Conservation (phyloP, 2,888 invertebrate species). For the Celastrina argiolus region DNA sequence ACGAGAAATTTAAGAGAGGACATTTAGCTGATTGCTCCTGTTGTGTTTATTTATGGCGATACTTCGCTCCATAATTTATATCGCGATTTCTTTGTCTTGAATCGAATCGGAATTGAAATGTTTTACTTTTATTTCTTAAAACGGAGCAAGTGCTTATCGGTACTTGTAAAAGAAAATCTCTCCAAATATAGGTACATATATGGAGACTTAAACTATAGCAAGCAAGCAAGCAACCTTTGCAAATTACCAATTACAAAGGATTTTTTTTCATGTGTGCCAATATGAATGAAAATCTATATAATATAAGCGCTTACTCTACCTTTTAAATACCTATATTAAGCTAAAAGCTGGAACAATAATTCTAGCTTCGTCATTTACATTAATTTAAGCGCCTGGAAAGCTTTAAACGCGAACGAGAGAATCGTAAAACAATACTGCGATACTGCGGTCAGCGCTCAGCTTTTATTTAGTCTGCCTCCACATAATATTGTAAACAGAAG, state of each 20-base stretch:
- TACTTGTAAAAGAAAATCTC: neutral
- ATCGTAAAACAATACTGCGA: conserved; percentile 42
- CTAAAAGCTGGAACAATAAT: no score
- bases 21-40: conserved; percentile 16
- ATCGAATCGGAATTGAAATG: neutral
- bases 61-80: conserved; percentile 1
- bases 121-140: neutral
- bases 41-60: neutral
- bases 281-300: no score
- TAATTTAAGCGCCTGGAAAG: conserved; percentile 37
- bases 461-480: conserved; percentile 51
- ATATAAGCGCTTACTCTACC: no score
- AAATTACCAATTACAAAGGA: no score
- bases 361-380: conserved; percentile 27
- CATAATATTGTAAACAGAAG: conserved; percentile 51
- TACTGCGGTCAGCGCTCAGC: conserved; percentile 38
- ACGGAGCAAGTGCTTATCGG: neutral
- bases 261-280: no score
- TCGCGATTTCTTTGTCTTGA: conserved; percentile 2
- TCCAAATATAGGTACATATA: no score
- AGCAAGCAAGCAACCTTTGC: no score
- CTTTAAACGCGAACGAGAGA: conserved; percentile 37
- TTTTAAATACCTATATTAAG: no score
- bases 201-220: no score
- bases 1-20: conserved; percentile 16